These are phyloP conservation scores for Prunella strophiata DNA, from an alignment of 2,797 vertebrate species.

Conservation along the genomic window DNA sequence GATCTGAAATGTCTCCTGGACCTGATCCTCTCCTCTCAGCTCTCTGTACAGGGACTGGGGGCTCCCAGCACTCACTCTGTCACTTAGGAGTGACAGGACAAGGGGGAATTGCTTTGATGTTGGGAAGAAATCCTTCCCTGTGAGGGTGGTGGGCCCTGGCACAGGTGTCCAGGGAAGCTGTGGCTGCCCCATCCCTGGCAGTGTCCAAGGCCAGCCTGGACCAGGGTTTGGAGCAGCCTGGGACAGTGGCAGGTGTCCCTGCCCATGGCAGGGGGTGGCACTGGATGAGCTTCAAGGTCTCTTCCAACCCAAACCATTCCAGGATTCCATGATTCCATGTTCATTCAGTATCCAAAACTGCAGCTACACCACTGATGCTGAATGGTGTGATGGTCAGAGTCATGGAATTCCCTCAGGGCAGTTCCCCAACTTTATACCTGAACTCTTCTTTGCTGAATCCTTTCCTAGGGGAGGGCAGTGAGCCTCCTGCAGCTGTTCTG, in stretches of 20 bases:
- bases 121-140: neutral
- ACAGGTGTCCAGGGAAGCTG: neutral
- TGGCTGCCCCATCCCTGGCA: neutral
- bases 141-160: neutral
- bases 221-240: rapidly evolving
- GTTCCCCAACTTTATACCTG: neutral
- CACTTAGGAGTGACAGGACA: neutral
- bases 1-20: neutral
- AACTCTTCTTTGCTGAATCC: neutral
- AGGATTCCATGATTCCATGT: neutral
- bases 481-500: neutral
- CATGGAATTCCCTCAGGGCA: neutral
- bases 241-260: neutral
- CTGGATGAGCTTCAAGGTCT: neutral
- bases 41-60: neutral
- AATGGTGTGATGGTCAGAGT: neutral
- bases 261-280: neutral
- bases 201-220: neutral
- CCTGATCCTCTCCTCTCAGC: neutral
- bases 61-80: neutral
- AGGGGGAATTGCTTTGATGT: neutral
- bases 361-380: neutral
- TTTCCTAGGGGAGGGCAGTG: neutral
- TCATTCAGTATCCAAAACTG: neutral
- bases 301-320: neutral